Evolutionary conservation across 2,888 invertebrate species (phyloP), one percentile per base, ranked within the genome.

Genomic region (Dryococelus australis): DNA sequence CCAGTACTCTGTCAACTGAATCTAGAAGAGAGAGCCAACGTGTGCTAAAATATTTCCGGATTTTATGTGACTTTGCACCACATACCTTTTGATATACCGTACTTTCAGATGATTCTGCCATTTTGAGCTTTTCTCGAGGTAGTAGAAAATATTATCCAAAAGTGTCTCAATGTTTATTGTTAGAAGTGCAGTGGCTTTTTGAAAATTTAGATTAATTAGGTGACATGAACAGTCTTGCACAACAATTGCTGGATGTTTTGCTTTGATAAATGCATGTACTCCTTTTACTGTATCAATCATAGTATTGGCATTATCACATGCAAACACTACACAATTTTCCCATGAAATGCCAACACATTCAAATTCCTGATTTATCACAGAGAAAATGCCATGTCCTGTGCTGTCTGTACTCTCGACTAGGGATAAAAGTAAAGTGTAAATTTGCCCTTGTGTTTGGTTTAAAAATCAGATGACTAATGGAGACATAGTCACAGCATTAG

Each of bases 21-120:
- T 65, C 65, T 65, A 65, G 65, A 16, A 65, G 65, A 65, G 65
- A 65, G 65, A 65, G 65, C n/a, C 65, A 65, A 65, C 20, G 65
- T 20, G 65, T 20, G 65, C 65, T 65, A 65, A 65, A 8, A 65
- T 65, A 65, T 65, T 65, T 65, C 65, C 8, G 16, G 65, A 65
- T 65, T 65, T 65, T 65, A 24, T 65, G 20, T 65, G 65, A 65
- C 10, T 65, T 65, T 65, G 65, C 65, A 8, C 65, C 65, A 65
- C 65, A 65, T 65, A 65, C 65, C 65, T 20, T 16, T 65, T 65
- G 65, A 65, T 65, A 65, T 16, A 51, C n/a, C n/a, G 8, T 51
- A 65, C 65, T 65, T 65, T 65, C 20, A 65, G 65, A 65, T 65
- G 65, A 65, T 65, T 65, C 65, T 65, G 65, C 10, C 65, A 65